Evolutionary conservation across 2,113 vertebrate species (phyloP).

Genomic region (Neogale vison): DNA sequence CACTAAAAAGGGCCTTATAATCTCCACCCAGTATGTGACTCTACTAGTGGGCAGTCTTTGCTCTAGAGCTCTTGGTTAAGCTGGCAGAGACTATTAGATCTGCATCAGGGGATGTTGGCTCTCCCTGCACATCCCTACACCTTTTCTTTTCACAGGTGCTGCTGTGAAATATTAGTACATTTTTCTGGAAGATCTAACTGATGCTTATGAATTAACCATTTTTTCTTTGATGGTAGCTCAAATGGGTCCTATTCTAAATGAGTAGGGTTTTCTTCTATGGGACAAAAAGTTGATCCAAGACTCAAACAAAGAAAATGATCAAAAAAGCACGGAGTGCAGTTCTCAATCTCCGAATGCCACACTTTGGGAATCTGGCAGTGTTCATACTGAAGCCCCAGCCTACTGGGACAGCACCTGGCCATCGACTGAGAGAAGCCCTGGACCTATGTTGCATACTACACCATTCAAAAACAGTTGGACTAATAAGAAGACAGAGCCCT

Average conservation of each 20-base stretch:
- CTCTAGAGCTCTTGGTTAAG: neutral
- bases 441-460: too few species aligned
- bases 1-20: neutral
- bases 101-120: neutral
- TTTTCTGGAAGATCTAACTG: neutral
- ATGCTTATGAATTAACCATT: neutral
- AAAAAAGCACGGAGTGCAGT: neutral
- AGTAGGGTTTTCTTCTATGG: neutral
- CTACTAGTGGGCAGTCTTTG: neutral
- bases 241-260: too few species aligned
- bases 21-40: rapidly evolving
- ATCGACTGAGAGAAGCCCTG: neutral
- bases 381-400: neutral
- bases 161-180: neutral
- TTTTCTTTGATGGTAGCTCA: neutral
- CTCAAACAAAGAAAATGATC: neutral
- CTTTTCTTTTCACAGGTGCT: neutral
- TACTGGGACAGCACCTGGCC: rapidly evolving
- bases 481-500: too few species aligned
- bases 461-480: too few species aligned
- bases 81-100: neutral
- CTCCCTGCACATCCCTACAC: rapidly evolving
- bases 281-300: neutral
- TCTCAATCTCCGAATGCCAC: neutral
- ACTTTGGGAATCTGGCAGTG: neutral